Percentiles rank a stretch among this genome's conserved stretches.
phyloP scores from a whole-genome alignment of 2,797 vertebrate species.

The Eulemur coronatus region DNA sequence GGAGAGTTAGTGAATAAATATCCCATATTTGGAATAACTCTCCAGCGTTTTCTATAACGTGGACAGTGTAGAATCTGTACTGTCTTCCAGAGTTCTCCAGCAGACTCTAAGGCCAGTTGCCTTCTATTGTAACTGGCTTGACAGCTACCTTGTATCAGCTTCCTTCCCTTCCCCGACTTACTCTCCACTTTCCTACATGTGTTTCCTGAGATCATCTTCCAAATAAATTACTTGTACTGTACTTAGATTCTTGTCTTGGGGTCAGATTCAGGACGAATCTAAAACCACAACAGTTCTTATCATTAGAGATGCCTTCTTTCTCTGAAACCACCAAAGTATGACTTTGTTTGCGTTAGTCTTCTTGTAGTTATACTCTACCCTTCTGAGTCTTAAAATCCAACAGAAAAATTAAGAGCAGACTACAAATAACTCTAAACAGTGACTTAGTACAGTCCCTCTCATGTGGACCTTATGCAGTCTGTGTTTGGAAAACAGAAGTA shows the following conservation, averaged over 20 bases:
- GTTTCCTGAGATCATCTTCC: not conserved
- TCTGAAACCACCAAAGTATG: not conserved
- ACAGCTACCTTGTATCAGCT: not conserved
- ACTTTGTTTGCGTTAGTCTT: not conserved
- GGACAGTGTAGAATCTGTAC: not conserved
- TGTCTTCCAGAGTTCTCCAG: not conserved
- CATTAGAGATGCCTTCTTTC: not conserved
- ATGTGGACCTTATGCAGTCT: not conserved
- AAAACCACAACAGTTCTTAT: not conserved
- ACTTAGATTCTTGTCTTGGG: not conserved
- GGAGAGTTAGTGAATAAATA: not conserved
- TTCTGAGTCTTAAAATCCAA: not conserved
- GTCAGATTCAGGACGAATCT: not conserved
- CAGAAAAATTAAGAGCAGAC: conserved; percentile 10
- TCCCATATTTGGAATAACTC: not conserved
- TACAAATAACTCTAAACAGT: not conserved
- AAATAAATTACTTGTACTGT: not conserved
- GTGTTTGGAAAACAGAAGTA: not conserved
- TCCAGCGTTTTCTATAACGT: not conserved
- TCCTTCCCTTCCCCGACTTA: not conserved
- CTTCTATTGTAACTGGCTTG: not conserved
- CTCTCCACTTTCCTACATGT: not conserved
- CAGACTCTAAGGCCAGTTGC: not conserved
- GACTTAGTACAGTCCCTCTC: not conserved
- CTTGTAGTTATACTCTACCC: not conserved